A percentile compares a stretch with the other conserved stretches of the same genome.
phyloP scores from a whole-genome alignment of 1,140 invertebrate genomes.

The Anagrus nilaparvatae region DNA sequence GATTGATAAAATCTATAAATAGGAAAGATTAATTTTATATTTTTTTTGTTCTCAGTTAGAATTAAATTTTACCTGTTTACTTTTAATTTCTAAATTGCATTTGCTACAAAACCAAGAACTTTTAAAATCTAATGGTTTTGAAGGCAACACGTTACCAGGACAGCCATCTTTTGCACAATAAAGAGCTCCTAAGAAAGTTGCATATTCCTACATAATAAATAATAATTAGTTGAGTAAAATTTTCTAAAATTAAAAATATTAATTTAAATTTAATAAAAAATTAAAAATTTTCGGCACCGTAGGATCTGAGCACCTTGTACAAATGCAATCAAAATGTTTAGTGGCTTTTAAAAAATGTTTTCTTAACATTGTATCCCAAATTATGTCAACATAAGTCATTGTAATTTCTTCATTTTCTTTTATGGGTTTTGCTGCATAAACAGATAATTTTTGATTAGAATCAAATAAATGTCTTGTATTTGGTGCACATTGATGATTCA shows the following conservation, averaged over 20 bases:
- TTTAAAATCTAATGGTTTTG: slow-evolving; percentile 18
- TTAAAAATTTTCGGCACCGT: slow-evolving; percentile 42
- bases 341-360: slow-evolving; percentile 54
- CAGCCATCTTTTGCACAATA: slow-evolving; percentile 26
- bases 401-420: slow-evolving; percentile 55
- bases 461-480: slow-evolving; percentile 62
- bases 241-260: neutral
- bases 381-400: slow-evolving; percentile 58
- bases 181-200: slow-evolving; percentile 26
- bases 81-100: slow-evolving; percentile 21
- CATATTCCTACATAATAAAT: slow-evolving; percentile 25
- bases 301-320: slow-evolving; percentile 58
- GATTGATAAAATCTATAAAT: slow-evolving; percentile 25
- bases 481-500: slow-evolving; percentile 66
- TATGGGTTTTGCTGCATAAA: slow-evolving; percentile 54
- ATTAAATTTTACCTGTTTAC: slow-evolving; percentile 22
- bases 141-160: slow-evolving; percentile 22
- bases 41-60: neutral
- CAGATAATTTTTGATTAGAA: slow-evolving; percentile 46
- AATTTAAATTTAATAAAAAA: slow-evolving; percentile 1
- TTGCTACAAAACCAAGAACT: slow-evolving; percentile 25
- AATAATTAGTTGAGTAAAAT: slow-evolving; percentile 4
- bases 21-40: too few relatives aligned
- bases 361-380: slow-evolving; percentile 61
- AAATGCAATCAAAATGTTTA: slow-evolving; percentile 66